A percentile compares a stretch with the other conserved stretches of the same genome.
Evolutionary conservation across 2,797 vertebrate genomes (phyloP).

Genomic region (Tadarida brasiliensis): DNA sequence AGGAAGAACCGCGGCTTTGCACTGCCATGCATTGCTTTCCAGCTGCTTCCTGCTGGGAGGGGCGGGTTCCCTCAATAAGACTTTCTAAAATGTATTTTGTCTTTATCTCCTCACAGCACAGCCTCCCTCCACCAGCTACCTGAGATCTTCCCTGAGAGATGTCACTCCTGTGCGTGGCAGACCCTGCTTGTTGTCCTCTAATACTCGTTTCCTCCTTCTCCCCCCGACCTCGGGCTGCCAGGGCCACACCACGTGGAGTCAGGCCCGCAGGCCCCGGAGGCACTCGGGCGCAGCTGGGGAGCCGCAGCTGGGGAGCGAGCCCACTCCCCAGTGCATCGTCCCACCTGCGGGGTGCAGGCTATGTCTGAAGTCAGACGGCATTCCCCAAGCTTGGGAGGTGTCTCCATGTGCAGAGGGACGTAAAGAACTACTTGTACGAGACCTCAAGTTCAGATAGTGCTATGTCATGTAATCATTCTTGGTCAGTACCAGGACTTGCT

Average conservation of each 20-base stretch:
- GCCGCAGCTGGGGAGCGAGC: fast-evolving
- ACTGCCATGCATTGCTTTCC: background rate
- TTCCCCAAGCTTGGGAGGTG: background rate
- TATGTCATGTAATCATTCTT: background rate
- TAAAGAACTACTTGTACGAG: background rate
- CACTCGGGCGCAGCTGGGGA: fast-evolving
- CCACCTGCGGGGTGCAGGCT: fast-evolving
- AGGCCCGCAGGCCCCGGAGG: background rate
- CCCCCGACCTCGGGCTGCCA: background rate
- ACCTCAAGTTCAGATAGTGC: background rate
- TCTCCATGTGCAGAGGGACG: background rate
- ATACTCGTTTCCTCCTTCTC: background rate
- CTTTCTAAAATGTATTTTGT: background rate
- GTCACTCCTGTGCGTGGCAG: background rate
- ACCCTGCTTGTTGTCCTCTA: background rate
- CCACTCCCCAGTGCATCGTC: background rate
- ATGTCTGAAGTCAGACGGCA: background rate
- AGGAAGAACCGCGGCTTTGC: background rate
- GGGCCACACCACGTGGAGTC: background rate
- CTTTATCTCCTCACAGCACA: background rate
- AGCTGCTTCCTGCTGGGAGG: background rate
- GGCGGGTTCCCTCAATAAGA: background rate
- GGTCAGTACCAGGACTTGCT: background rate
- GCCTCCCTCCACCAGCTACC: background rate
- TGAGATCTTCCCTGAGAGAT: background rate